Percentiles rank a stretch among this genome's conserved stretches.
Evolutionary conservation across 2,888 invertebrate genomes (phyloP).

Genomic region (Eretmocerus hayati): DNA sequence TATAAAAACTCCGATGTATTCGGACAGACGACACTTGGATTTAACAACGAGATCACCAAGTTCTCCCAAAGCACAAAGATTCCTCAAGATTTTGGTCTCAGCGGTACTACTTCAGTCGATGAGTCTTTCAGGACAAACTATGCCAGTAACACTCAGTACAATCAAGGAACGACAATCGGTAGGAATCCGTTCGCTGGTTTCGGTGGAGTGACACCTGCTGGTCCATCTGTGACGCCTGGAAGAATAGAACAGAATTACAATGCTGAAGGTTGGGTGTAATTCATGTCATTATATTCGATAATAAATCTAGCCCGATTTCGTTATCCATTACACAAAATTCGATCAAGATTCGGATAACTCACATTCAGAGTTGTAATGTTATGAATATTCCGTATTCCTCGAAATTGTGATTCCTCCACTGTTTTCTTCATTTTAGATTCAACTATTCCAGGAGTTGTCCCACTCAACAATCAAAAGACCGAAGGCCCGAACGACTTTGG

Average conservation of each 20-base stretch:
- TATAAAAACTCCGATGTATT: constrained; percentile 15
- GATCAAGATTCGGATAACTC: too few species aligned
- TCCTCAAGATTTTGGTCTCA: too few species aligned
- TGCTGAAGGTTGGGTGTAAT: constrained; percentile 11
- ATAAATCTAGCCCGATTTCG: too few species aligned
- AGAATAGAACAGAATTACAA: constrained; percentile 3
- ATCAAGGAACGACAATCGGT: constrained; percentile 7
- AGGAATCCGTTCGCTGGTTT: constrained; percentile 2
- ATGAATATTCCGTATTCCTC: too few species aligned
- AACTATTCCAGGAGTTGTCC: constrained; percentile 1
- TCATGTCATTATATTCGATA: too few species aligned
- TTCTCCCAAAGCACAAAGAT: constrained; percentile 6
- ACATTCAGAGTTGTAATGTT: too few species aligned
- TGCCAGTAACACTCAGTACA: not conserved
- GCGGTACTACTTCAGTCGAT: too few species aligned
- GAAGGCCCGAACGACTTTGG: too few species aligned
- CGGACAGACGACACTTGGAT: constrained; percentile 10
- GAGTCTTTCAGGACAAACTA: too few species aligned
- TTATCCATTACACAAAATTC: too few species aligned
- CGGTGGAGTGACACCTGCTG: not conserved
- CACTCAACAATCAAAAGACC: constrained; percentile 5
- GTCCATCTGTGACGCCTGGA: not conserved
- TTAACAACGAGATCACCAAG: constrained; percentile 12
- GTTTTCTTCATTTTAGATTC: constrained; percentile 8
- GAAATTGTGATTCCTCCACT: too few species aligned